These are phyloP conservation scores for Ametastegia equiseti DNA, from an alignment of 2,888 invertebrate species.

Conservation along the genomic window DNA sequence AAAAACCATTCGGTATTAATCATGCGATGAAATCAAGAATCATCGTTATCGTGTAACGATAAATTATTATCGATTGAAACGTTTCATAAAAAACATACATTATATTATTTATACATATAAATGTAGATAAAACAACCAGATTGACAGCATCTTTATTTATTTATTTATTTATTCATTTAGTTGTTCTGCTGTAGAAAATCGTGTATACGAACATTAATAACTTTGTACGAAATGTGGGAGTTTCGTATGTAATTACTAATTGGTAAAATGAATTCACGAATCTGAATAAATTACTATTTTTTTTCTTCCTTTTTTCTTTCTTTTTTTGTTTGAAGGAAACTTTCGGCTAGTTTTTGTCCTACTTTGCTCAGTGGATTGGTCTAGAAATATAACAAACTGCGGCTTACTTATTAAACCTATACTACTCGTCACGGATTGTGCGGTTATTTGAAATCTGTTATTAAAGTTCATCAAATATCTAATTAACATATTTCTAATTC, in stretches of 20 bases:
- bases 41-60: not conserved
- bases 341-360: constrained; percentile 23
- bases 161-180: no score
- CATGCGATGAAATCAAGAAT: not conserved
- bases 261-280: not conserved
- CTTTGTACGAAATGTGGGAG: not conserved
- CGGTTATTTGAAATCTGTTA: not conserved
- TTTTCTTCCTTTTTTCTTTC: not conserved
- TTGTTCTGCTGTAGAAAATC: not conserved
- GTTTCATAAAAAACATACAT: not conserved
- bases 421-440: not conserved
- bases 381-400: not conserved
- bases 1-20: not conserved
- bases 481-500: constrained; percentile 5
- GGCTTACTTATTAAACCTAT: not conserved
- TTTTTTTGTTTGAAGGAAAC: not conserved
- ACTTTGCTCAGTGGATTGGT: not conserved
- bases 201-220: not conserved
- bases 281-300: not conserved
- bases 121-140: not conserved
- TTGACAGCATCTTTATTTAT: no score
- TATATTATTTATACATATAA: no score
- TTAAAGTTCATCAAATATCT: not conserved
- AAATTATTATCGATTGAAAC: not conserved
- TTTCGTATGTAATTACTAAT: no score